Evolutionary conservation across 2,113 vertebrate species (phyloP).

Genomic region (Hystrix cristata): DNA sequence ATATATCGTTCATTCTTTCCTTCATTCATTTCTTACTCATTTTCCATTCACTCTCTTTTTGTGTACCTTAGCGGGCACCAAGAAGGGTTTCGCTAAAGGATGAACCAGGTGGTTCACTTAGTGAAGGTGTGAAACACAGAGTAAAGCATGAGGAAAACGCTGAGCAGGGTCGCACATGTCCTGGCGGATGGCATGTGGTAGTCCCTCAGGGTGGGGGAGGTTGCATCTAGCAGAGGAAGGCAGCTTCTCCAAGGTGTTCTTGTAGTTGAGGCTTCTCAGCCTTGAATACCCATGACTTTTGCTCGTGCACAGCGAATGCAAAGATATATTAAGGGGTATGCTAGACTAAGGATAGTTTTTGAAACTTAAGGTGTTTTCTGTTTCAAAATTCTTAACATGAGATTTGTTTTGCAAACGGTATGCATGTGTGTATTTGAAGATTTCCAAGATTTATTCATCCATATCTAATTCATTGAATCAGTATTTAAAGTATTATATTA

Average conservation of each 20-base stretch:
- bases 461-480: background rate
- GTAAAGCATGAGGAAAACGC: background rate
- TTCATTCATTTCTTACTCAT: background rate
- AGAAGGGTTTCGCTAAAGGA: background rate
- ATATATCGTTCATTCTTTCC: background rate
- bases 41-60: background rate
- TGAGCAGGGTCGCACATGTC: background rate
- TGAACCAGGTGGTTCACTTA: background rate
- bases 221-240: background rate
- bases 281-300: background rate
- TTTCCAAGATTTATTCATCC: background rate
- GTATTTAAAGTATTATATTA: background rate
- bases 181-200: background rate
- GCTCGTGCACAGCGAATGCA: background rate
- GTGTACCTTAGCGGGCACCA: background rate
- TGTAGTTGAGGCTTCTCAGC: background rate
- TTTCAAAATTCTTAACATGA: conserved; percentile 41
- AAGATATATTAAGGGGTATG: background rate
- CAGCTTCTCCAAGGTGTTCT: background rate
- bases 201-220: background rate
- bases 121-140: background rate
- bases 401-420: conserved; percentile 11
- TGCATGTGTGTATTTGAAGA: conserved; percentile 12
- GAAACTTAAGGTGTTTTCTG: conserved; percentile 24
- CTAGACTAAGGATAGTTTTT: conserved; percentile 3